A percentile compares a stretch with the other conserved stretches of the same genome.
These are phyloP conservation scores for Leptatherina wallacei DNA, from an alignment of 2,797 vertebrate species.

Conservation along the genomic window DNA sequence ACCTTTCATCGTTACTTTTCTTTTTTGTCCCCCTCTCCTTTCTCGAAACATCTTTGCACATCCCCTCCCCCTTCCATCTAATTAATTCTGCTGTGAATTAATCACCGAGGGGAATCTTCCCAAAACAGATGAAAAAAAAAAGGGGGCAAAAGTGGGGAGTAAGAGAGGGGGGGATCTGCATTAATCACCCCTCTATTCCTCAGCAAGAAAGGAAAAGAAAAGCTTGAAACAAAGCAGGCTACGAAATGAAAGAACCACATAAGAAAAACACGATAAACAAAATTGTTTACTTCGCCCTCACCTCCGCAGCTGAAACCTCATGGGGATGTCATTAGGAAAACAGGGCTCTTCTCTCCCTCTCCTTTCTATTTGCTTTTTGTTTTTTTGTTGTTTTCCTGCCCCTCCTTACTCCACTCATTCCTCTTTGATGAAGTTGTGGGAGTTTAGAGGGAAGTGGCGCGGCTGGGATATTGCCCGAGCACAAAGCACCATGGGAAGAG, in stretches of 20 bases:
- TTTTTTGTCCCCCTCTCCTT: slow-evolving; percentile 7
- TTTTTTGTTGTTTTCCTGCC: slow-evolving; percentile 41
- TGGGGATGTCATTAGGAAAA: slow-evolving; percentile 71
- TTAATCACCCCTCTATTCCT: slow-evolving; percentile 73
- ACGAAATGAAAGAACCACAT: slow-evolving; percentile 66
- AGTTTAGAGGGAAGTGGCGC: slow-evolving; percentile 69
- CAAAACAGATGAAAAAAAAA: slow-evolving; percentile 65
- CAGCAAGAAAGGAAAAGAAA: slow-evolving; percentile 36
- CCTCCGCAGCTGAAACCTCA: slow-evolving; percentile 69
- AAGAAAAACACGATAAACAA: slow-evolving; percentile 73
- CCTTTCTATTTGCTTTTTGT: slow-evolving; percentile 16
- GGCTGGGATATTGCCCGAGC: slow-evolving; percentile 66
- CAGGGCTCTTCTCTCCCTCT: slow-evolving; percentile 41
- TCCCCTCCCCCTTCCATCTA: slow-evolving; percentile 34
- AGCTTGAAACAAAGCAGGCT: slow-evolving; percentile 68
- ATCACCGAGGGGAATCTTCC: slow-evolving; percentile 71
- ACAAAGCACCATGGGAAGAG: slow-evolving; percentile 80
- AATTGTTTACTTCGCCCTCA: slow-evolving; percentile 80
- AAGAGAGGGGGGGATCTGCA: slow-evolving; percentile 64
- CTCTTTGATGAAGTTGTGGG: slow-evolving; percentile 81
- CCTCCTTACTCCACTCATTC: slow-evolving; percentile 66
- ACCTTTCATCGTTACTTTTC: slow-evolving; percentile 15
- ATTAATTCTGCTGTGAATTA: slow-evolving; percentile 80
- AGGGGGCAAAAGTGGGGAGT: slow-evolving; percentile 27
- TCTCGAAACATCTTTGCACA: slow-evolving; percentile 54